Evolutionary conservation across 1,140 invertebrate species (phyloP).

Genomic region (Patella vulgata): DNA sequence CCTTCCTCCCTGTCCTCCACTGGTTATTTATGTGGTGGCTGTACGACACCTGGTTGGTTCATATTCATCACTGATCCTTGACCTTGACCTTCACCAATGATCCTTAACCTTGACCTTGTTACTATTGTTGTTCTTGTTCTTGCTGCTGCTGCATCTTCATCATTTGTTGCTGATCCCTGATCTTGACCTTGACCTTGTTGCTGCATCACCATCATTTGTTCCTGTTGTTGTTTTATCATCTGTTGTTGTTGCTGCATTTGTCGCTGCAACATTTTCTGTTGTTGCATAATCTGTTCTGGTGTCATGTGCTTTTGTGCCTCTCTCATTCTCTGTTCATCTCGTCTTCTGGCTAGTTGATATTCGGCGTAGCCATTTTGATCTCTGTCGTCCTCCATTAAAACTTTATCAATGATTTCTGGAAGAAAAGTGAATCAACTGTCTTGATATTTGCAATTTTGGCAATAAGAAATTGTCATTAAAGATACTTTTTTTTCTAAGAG

Average conservation of each 20-base stretch:
- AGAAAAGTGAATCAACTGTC: too few relatives aligned
- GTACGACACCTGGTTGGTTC: too few relatives aligned
- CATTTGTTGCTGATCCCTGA: constrained; percentile 26
- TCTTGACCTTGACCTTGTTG: constrained; percentile 3
- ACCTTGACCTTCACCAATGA: constrained; percentile 2
- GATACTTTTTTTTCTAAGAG: too few relatives aligned
- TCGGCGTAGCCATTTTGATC: constrained; percentile 85
- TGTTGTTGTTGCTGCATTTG: constrained; percentile 26
- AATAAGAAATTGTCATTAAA: too few relatives aligned
- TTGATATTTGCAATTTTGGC: too few relatives aligned
- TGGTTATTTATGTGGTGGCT: too few relatives aligned
- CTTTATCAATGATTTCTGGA: constrained; percentile 82
- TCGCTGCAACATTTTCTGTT: constrained; percentile 6
- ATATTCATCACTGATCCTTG: not conserved
- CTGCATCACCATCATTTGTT: not conserved
- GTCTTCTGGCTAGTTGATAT: constrained; percentile 72
- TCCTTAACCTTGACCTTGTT: too few relatives aligned
- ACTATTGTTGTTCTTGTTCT: not conserved
- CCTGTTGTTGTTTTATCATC: constrained; percentile 7
- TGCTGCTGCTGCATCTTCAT: constrained; percentile 16
- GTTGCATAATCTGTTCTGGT: constrained; percentile 14
- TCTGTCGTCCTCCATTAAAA: constrained; percentile 80
- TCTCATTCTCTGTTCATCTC: constrained; percentile 48
- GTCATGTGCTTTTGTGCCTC: constrained; percentile 26
- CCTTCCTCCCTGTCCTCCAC: too few relatives aligned